A percentile compares a stretch with the other conserved stretches of the same genome.
These are phyloP conservation scores for Cantharis flavilabris DNA, from an alignment of 2,888 invertebrate genomes.

Conservation along the genomic window DNA sequence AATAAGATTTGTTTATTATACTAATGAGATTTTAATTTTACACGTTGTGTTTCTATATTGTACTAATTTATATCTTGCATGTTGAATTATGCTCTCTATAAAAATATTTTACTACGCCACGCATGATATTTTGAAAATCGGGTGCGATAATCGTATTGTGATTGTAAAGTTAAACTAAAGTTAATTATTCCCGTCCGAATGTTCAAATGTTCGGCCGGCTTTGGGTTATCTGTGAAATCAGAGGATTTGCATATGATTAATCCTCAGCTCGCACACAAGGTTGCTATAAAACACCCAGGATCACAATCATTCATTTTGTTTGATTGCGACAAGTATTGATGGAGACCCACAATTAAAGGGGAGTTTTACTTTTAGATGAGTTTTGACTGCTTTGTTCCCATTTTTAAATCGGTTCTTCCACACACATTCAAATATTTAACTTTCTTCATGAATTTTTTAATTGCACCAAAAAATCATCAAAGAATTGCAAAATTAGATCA, in stretches of 20 bases:
- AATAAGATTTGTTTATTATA: neutral
- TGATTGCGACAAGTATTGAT: conserved; percentile 46
- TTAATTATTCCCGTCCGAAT: conserved; percentile 32
- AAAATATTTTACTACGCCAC: neutral
- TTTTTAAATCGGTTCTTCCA: conserved; percentile 6
- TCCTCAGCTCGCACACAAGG: conserved; percentile 45
- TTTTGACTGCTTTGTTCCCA: conserved; percentile 6
- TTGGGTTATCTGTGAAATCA: conserved; percentile 34
- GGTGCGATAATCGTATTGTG: conserved; percentile 15
- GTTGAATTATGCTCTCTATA: neutral
- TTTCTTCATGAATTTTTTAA: neutral
- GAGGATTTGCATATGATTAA: conserved; percentile 52
- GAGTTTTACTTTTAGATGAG: conserved; percentile 16
- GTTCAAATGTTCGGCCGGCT: conserved; percentile 30
- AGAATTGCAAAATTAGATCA: neutral
- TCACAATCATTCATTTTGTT: conserved; percentile 45
- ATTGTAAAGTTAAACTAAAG: conserved; percentile 25
- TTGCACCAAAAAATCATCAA: neutral
- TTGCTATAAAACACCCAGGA: conserved; percentile 44
- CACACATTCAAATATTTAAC: neutral
- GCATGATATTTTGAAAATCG: conserved; percentile 10
- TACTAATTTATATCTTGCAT: conserved; percentile 4
- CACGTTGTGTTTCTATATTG: neutral
- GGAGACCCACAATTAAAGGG: conserved; percentile 33
- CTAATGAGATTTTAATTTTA: conserved; percentile 1